These are phyloP conservation scores for Atopsyche davidsoni DNA, from an alignment of 1,140 invertebrate species.

Conservation along the genomic window DNA sequence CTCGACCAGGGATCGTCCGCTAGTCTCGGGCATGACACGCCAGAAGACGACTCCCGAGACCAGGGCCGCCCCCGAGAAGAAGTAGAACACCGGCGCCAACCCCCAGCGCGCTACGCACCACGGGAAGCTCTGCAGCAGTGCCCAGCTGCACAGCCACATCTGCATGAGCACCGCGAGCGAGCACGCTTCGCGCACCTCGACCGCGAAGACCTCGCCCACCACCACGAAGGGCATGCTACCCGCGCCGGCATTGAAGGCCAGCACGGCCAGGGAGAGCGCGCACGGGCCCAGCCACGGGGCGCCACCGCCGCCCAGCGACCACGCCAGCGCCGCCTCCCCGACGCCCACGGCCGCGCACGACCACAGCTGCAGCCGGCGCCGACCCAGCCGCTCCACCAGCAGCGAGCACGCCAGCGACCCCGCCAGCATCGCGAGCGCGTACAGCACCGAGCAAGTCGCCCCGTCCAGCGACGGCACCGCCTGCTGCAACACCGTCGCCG, in stretches of 20 bases:
- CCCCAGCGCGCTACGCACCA: no score
- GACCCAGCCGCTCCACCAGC: not conserved
- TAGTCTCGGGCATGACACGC: no score
- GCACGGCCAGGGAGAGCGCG: conserved; percentile 50
- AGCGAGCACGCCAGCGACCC: not conserved
- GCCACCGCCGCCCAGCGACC: conserved; percentile 28
- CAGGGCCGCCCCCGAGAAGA: no score
- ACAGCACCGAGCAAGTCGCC: not conserved
- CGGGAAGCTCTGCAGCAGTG: no score
- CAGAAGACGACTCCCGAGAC: no score
- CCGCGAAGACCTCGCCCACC: conserved; percentile 57
- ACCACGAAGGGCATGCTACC: conserved; percentile 55
- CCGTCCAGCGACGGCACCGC: not conserved
- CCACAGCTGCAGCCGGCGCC: not conserved
- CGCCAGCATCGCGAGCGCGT: not conserved
- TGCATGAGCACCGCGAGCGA: no score
- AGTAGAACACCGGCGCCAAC: no score
- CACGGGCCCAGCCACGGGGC: conserved; percentile 50
- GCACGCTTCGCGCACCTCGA: no score
- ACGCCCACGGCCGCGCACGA: not conserved
- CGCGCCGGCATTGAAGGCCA: conserved; percentile 45
- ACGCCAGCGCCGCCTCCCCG: conserved; percentile 2
- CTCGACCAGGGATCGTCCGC: no score
- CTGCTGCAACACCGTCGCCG: not conserved
- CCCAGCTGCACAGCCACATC: no score